phyloP scores from a whole-genome alignment of 2,888 invertebrate genomes.

The Spicauda simplicius region DNA sequence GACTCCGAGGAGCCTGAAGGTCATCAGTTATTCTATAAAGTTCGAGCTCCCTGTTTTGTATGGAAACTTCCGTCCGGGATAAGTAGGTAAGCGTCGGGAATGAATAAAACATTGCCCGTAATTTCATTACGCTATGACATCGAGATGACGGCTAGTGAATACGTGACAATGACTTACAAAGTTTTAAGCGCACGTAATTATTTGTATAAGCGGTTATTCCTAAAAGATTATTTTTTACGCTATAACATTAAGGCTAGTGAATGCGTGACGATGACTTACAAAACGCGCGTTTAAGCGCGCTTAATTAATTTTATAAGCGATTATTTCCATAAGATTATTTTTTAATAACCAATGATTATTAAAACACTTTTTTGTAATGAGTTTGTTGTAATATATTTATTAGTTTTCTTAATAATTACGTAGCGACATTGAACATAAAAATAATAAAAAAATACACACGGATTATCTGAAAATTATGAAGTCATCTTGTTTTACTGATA shows the following conservation, averaged over 20 bases:
- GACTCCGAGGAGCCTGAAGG: constrained; percentile 12
- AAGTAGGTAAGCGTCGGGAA: constrained; percentile 43
- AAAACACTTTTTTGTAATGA: too few species aligned
- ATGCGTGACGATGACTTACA: constrained; percentile 18
- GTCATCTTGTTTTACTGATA: too few species aligned
- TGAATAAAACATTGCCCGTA: constrained; percentile 46
- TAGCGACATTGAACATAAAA: too few species aligned
- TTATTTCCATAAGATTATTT: too few species aligned
- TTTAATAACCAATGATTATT: too few species aligned
- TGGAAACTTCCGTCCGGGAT: constrained; percentile 42
- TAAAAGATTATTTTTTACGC: not conserved
- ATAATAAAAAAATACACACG: too few species aligned
- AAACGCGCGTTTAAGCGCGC: constrained; percentile 19
- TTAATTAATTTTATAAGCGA: not conserved
- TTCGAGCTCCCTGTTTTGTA: constrained; percentile 43
- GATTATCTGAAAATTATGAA: too few species aligned
- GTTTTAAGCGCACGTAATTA: constrained; percentile 23
- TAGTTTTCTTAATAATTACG: too few species aligned
- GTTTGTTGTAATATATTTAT: too few species aligned
- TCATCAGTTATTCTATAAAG: constrained; percentile 54
- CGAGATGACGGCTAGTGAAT: constrained; percentile 27
- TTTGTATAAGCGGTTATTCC: not conserved
- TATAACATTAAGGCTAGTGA: constrained; percentile 26
- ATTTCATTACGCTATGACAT: constrained; percentile 43
- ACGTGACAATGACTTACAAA: constrained; percentile 23